Conservation (phyloP, 2,113 vertebrate species). For the Barbus barbus region DNA sequence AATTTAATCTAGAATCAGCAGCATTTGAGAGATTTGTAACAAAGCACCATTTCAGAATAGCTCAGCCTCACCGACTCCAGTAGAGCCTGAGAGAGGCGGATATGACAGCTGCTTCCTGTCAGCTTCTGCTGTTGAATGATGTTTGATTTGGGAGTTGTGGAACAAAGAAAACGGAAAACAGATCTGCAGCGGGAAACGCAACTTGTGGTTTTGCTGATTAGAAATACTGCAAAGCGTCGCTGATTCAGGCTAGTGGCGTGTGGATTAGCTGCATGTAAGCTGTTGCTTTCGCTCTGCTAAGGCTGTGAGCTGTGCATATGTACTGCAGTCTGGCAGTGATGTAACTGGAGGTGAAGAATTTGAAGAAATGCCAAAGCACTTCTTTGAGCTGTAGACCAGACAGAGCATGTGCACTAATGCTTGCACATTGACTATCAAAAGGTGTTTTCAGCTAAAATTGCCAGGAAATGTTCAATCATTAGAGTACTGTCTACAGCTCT, state of each 20-base stretch:
- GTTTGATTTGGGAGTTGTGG: not conserved
- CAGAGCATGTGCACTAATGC: not conserved
- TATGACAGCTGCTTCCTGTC: not conserved
- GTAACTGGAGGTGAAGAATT: not conserved
- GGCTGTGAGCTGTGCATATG: not conserved
- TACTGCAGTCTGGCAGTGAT: conserved; percentile 10
- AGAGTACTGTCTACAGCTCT: not conserved
- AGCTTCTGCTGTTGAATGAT: not conserved
- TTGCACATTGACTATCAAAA: not conserved
- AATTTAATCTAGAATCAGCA: conserved; percentile 32
- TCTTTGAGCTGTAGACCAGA: not conserved
- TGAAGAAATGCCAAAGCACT: conserved; percentile 1
- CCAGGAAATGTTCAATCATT: not conserved
- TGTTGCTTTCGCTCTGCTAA: not conserved
- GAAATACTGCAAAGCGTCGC: not conserved
- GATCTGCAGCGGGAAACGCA: not conserved
- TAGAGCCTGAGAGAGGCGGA: not conserved
- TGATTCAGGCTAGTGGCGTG: conserved; percentile 35
- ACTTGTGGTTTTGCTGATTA: conserved; percentile 32
- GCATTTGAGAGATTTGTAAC: conserved; percentile 28
- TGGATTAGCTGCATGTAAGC: conserved; percentile 30
- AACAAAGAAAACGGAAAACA: conserved; percentile 5
- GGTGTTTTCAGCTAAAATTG: not conserved
- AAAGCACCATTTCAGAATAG: conserved; percentile 10
- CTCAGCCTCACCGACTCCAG: not conserved